phyloP scores from a whole-genome alignment of 2,113 vertebrate genomes.

The Hepsetus odoe region DNA sequence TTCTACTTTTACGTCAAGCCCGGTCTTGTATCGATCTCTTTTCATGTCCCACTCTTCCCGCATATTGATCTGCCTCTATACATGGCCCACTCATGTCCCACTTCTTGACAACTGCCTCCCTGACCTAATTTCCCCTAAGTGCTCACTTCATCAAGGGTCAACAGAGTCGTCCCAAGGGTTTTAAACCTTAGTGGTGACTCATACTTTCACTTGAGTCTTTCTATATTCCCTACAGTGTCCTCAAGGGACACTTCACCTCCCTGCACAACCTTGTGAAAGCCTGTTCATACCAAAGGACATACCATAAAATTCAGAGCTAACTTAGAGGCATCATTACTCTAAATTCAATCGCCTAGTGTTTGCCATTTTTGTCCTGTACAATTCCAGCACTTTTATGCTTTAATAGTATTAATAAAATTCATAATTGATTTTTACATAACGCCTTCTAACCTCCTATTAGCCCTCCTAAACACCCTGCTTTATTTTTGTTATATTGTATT shows the following conservation, averaged over 20 bases:
- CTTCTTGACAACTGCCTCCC: neutral
- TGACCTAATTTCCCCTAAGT: slow-evolving; percentile 45
- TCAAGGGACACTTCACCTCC: neutral
- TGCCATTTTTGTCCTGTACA: too few species aligned
- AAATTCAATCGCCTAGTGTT: too few species aligned
- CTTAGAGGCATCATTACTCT: neutral
- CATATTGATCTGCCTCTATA: slow-evolving; percentile 39
- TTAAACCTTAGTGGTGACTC: neutral
- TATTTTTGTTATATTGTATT: too few species aligned
- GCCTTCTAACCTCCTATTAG: too few species aligned
- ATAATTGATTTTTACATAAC: too few species aligned
- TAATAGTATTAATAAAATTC: too few species aligned
- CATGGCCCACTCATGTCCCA: neutral
- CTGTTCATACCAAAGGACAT: neutral
- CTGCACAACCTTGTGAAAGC: neutral
- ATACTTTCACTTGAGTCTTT: neutral
- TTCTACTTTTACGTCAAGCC: neutral
- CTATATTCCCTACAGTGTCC: neutral
- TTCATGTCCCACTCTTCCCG: slow-evolving; percentile 23
- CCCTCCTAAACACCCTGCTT: too few species aligned
- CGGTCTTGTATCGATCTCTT: neutral
- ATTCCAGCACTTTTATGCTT: too few species aligned
- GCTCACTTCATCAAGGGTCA: slow-evolving; percentile 30
- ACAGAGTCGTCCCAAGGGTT: neutral
- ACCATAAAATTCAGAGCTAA: neutral